Conservation (phyloP, 2,888 invertebrate genomes). For the Latrodectus hesperus region DNA sequence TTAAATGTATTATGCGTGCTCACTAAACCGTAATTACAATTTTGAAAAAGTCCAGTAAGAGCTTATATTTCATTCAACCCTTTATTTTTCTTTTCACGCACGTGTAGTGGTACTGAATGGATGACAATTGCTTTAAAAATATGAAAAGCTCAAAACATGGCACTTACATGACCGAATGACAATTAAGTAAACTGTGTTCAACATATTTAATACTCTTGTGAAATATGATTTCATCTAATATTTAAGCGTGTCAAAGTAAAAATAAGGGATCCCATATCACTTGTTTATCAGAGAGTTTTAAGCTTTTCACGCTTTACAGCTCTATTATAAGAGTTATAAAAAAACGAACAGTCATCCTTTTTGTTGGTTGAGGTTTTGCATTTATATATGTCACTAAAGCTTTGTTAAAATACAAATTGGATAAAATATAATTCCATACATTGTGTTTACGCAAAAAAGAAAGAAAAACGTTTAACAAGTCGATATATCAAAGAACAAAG, state of each 20-base stretch:
- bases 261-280: constrained; percentile 22
- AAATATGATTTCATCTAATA: constrained; percentile 41
- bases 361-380: neutral
- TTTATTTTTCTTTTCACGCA: neutral
- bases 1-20: neutral
- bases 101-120: neutral
- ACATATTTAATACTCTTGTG: constrained; percentile 15
- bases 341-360: neutral
- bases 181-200: constrained; percentile 17
- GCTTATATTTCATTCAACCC: neutral
- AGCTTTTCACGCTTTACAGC: neutral
- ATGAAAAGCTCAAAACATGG: neutral
- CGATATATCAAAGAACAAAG: too few species aligned
- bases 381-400: neutral
- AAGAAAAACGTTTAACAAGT: too few species aligned
- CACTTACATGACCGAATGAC: constrained; percentile 32
- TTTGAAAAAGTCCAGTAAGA: neutral
- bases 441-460: too few species aligned
- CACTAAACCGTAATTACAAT: neutral
- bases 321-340: neutral
- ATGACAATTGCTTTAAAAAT: neutral
- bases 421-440: too few species aligned
- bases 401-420: neutral
- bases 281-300: constrained; percentile 9
- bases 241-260: constrained; percentile 22